Evolutionary conservation across 2,113 vertebrate species (phyloP), one percentile per base, ranked within the genome.

Genomic region (Rissa tridactyla): DNA sequence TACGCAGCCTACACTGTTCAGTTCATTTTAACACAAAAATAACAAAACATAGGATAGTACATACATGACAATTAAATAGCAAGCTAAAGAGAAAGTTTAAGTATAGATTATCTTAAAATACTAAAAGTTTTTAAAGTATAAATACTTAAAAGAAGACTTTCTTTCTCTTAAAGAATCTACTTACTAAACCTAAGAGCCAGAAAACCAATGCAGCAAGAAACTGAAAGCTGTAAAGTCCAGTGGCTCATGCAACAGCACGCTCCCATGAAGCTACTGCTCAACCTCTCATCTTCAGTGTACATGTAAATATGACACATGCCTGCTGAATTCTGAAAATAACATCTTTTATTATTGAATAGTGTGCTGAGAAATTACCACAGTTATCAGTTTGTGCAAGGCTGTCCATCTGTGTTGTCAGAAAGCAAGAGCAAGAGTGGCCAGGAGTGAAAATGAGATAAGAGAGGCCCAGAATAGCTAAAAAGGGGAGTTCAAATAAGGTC

Each of bases 311-410:
- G 51, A 75, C 62, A 76, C 66, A 80, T 5, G 95, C 81, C 82
- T 76, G 72, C 72, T 79, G 83, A 86, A 83, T 88, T 94, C 83
- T 44, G 94, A 73, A 97, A 95, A 95, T 94, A 96, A 96, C 84
- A 58, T 94, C 12, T 94, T 94, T 92, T 92, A 94, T 94, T 96
- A 86, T 55, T 70, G 83, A 92, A 94, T 51, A 95, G 57, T 64
- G 82, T 54, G 85, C 92, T 64, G 88, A 96, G 93, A 97, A 97
- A 96, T 95, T 94, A 91, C 94, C 78, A 57, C 77, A 75, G 81
- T 97, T 98, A 98, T 98, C 97, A 95, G 96, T 95, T 88, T 89
- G 90, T 81, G 96, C 95, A 97, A 95, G 96, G 96, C 94, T 75
- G 71, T 82, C 95, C 96, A 96, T 97, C 95, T 97, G 97, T 94